Percentiles rank a stretch among this genome's conserved stretches.
phyloP scores from a whole-genome alignment of 2,888 invertebrate genomes.

The Meganola albula region DNA sequence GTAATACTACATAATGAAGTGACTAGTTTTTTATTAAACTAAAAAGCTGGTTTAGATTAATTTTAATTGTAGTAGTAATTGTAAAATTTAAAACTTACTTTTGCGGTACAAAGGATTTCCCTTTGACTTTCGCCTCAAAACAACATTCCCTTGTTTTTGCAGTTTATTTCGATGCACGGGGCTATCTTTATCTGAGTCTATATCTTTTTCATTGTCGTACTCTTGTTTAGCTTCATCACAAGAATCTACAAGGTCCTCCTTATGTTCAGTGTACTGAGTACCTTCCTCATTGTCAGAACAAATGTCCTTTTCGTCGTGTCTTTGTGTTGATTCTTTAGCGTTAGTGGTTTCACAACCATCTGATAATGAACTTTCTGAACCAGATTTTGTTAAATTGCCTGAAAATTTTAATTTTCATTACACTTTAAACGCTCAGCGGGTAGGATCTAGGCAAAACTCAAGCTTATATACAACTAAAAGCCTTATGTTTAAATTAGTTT shows the following conservation, averaged over 20 bases:
- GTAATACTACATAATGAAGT: too few relatives aligned
- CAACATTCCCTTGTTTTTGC: conserved; percentile 73
- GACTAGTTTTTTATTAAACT: too few relatives aligned
- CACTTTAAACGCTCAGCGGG: too few relatives aligned
- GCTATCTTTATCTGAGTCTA: conserved; percentile 41
- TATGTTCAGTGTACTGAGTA: conserved; percentile 28
- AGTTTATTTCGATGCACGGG: conserved; percentile 40
- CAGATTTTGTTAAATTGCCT: conserved; percentile 83
- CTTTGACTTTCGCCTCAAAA: conserved; percentile 79
- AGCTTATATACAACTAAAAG: too few relatives aligned
- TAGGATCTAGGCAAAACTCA: too few relatives aligned
- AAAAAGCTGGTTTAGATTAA: too few relatives aligned
- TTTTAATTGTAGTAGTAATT: too few relatives aligned
- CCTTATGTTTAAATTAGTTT: too few relatives aligned
- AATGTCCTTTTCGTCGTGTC: conserved; percentile 84
- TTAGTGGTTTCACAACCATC: conserved; percentile 82
- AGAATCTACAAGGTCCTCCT: conserved; percentile 44
- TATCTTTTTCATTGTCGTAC: conserved; percentile 55
- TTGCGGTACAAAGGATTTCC: conserved; percentile 82
- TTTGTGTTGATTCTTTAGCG: conserved; percentile 83
- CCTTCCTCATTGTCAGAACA: conserved; percentile 82
- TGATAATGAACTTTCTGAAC: conserved; percentile 92
- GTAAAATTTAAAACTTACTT: conserved; percentile 80
- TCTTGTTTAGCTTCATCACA: conserved; percentile 56
- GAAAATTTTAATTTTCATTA: neutral